Evolutionary conservation across 2,888 invertebrate species (phyloP).

Genomic region (Allophyes oxyacanthae): DNA sequence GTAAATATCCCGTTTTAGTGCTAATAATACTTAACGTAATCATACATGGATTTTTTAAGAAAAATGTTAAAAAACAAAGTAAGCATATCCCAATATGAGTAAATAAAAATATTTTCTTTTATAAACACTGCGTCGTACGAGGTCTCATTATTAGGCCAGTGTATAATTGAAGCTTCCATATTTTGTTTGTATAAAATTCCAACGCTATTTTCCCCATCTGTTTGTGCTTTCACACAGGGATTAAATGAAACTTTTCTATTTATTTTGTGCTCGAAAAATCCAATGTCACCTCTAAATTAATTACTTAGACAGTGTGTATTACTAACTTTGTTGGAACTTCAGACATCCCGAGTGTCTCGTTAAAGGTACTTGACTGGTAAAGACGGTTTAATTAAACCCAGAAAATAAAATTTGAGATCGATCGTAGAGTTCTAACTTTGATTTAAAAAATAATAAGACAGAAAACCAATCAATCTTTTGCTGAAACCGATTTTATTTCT

Average conservation of each 20-base stretch:
- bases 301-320: conserved; percentile 26
- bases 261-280: conserved; percentile 26
- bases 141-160: too few species aligned
- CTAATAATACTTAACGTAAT: too few species aligned
- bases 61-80: too few species aligned
- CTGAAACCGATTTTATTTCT: conserved; percentile 34
- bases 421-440: conserved; percentile 25
- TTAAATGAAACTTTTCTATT: conserved; percentile 21
- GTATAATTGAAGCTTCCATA: too few species aligned
- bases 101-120: too few species aligned
- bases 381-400: conserved; percentile 37
- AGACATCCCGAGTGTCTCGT: conserved; percentile 31
- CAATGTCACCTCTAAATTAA: conserved; percentile 23
- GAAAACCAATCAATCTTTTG: conserved; percentile 39
- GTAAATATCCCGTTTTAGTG: too few species aligned
- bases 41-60: too few species aligned
- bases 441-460: conserved; percentile 31
- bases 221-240: conserved; percentile 8
- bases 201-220: conserved; percentile 17
- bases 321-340: conserved; percentile 40
- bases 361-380: conserved; percentile 25
- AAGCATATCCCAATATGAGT: too few species aligned
- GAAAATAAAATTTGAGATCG: conserved; percentile 24
- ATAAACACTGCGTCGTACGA: too few species aligned
- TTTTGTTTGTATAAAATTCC: conserved; percentile 18